Percentiles rank a stretch among this genome's conserved stretches.
Evolutionary conservation across 2,797 vertebrate species (phyloP).

Genomic region (Monodelphis domestica): DNA sequence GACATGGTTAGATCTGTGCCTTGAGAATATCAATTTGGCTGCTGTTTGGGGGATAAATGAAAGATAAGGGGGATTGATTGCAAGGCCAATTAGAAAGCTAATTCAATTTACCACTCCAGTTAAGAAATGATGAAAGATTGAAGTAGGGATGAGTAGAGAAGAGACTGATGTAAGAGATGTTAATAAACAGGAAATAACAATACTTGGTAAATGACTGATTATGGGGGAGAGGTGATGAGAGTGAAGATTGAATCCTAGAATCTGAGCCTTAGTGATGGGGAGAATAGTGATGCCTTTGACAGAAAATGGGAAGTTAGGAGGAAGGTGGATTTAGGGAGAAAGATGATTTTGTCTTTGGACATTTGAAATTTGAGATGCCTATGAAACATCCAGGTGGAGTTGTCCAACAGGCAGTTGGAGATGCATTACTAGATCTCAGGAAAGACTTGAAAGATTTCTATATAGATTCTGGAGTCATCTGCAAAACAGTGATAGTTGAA

Average conservation of each 20-base stretch:
- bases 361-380: background rate
- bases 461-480: background rate
- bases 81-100: background rate
- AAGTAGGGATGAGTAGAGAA: background rate
- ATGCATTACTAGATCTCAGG: background rate
- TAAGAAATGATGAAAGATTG: background rate
- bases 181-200: background rate
- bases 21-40: background rate
- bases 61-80: background rate
- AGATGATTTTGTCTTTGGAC: background rate
- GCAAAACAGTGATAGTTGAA: background rate
- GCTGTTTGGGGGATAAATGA: background rate
- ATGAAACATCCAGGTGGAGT: background rate
- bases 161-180: background rate
- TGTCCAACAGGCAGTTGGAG: background rate
- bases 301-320: background rate
- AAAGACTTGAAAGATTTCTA: background rate
- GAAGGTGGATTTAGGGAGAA: too few relatives aligned
- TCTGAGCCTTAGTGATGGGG: background rate
- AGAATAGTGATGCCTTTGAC: background rate
- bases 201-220: background rate
- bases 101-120: background rate
- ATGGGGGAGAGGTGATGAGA: background rate
- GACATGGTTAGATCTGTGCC: background rate
- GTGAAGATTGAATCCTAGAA: background rate